Evolutionary conservation across 2,113 vertebrate genomes (phyloP).

Genomic region (zebrafish (Danio rerio)): DNA sequence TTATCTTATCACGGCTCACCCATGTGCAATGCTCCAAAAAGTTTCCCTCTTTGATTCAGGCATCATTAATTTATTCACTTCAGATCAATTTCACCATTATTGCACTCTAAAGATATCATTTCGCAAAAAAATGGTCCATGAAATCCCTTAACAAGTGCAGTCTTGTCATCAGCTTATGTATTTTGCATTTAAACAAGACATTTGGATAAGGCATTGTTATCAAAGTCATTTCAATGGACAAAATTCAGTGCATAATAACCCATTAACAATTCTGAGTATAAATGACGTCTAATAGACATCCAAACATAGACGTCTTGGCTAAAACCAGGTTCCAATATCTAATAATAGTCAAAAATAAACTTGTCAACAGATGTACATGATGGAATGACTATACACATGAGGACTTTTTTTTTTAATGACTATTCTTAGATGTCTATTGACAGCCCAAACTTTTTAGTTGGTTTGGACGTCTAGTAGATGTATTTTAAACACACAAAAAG

Average conservation of each 20-base stretch:
- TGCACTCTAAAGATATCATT: not conserved
- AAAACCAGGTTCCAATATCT: too few species aligned
- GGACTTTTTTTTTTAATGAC: too few species aligned
- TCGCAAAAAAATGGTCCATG: not conserved
- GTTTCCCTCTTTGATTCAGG: not conserved
- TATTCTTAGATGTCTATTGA: too few species aligned
- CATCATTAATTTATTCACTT: not conserved
- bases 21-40: not conserved
- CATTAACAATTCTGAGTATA: too few species aligned
- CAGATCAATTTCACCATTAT: not conserved
- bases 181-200: not conserved
- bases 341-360: too few species aligned
- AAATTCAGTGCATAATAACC: not conserved
- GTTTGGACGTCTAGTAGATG: too few species aligned
- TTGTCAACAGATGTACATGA: too few species aligned
- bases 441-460: too few species aligned
- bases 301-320: too few species aligned
- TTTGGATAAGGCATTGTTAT: not conserved
- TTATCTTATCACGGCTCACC: constrained; percentile 9
- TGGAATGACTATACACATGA: too few species aligned
- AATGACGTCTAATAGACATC: too few species aligned
- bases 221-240: not conserved
- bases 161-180: not conserved
- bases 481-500: too few species aligned
- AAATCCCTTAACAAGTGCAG: not conserved